Conservation (phyloP, 2,888 invertebrate species). For the Mongoloraphidia duomilia region DNA sequence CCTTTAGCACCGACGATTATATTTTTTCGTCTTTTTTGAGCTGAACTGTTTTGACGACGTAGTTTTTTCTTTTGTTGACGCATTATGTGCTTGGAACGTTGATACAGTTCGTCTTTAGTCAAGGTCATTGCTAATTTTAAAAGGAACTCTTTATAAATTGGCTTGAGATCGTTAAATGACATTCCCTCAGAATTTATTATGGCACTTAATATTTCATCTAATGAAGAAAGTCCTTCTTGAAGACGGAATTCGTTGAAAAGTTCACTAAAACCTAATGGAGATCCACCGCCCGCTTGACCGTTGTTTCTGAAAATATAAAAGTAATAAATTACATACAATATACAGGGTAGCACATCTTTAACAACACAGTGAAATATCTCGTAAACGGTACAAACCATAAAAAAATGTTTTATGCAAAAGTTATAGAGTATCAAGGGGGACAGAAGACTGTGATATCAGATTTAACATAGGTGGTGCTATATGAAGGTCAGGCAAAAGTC, state of each 20-base stretch:
- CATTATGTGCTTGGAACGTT: constrained; percentile 82
- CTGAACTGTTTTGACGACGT: constrained; percentile 38
- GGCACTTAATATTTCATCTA: constrained; percentile 75
- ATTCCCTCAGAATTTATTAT: constrained; percentile 85
- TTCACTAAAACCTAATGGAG: constrained; percentile 74
- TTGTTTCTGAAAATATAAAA: constrained; percentile 37
- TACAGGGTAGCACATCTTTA: background rate
- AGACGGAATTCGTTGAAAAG: constrained; percentile 75
- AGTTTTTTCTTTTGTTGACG: constrained; percentile 63
- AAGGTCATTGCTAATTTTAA: constrained; percentile 74
- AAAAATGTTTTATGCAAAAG: no score
- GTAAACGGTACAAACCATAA: no score
- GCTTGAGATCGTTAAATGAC: constrained; percentile 85
- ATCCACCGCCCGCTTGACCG: constrained; percentile 53
- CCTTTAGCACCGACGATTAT: constrained; percentile 44
- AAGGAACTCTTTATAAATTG: constrained; percentile 80
- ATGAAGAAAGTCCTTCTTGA: constrained; percentile 75
- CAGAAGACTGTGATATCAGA: no score
- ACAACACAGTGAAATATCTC: background rate
- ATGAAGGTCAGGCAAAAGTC: no score
- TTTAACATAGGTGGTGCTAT: no score
- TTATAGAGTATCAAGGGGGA: no score
- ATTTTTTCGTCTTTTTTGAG: constrained; percentile 42
- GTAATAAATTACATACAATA: constrained; percentile 10
- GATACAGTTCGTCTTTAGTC: constrained; percentile 84